Percentiles rank a stretch among this genome's conserved stretches.
Evolutionary conservation across 2,888 invertebrate genomes (phyloP).

Genomic region (Cerceris rybyensis): DNA sequence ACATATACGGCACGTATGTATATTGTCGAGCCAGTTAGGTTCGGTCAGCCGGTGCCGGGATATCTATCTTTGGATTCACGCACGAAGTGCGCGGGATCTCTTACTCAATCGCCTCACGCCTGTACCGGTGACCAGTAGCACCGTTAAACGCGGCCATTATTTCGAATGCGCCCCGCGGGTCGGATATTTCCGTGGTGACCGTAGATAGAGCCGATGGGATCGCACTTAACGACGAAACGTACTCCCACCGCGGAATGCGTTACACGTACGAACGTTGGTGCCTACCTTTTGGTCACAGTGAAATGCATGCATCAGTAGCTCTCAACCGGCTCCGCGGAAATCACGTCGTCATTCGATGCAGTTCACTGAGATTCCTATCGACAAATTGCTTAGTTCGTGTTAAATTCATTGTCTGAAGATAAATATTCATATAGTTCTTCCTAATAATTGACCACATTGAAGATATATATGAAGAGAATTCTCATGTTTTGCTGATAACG

Average conservation of each 20-base stretch:
- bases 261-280: slow-evolving; percentile 42
- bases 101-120: slow-evolving; percentile 66
- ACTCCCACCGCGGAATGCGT: slow-evolving; percentile 29
- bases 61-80: slow-evolving; percentile 72
- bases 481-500: too few species aligned
- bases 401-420: too few species aligned
- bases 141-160: slow-evolving; percentile 71
- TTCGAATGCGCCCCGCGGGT: slow-evolving; percentile 63
- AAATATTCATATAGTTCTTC: too few species aligned
- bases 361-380: too few species aligned
- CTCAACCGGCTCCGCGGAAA: slow-evolving; percentile 26
- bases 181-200: slow-evolving; percentile 70
- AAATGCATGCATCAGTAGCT: slow-evolving; percentile 53
- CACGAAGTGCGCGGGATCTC: slow-evolving; percentile 49
- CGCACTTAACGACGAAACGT: slow-evolving; percentile 47
- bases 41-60: slow-evolving; percentile 56
- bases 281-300: slow-evolving; percentile 44
- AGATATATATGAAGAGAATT: too few species aligned
- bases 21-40: slow-evolving; percentile 47
- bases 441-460: too few species aligned
- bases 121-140: slow-evolving; percentile 64
- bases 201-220: slow-evolving; percentile 63
- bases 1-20: slow-evolving; percentile 10
- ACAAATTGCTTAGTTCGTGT: too few species aligned
- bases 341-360: neutral